Percentiles rank a stretch among this genome's conserved stretches.
phyloP scores from a whole-genome alignment of 2,113 vertebrate genomes.

The Donacobius atricapilla region DNA sequence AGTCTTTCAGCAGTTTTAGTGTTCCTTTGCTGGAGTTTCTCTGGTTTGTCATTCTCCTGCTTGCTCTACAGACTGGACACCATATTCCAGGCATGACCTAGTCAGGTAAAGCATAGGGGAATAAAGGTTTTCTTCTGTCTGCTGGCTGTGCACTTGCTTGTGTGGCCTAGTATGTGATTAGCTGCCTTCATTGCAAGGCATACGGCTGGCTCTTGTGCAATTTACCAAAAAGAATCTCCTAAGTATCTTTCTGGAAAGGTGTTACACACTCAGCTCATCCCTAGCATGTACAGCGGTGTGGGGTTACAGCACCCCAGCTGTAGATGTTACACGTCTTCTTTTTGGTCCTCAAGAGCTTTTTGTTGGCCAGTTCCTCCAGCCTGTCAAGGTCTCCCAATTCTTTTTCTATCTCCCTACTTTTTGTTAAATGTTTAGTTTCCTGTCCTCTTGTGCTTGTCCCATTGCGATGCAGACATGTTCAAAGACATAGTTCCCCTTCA shows the following conservation, averaged over 20 bases:
- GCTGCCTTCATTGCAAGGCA: background rate
- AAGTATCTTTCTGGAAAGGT: background rate
- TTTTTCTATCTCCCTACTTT: background rate
- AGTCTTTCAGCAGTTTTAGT: background rate
- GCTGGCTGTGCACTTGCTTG: background rate
- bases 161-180: background rate
- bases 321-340: background rate
- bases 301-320: background rate
- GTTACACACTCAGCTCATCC: background rate
- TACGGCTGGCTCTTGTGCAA: background rate
- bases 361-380: background rate
- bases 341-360: background rate
- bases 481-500: background rate
- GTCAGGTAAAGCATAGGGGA: accelerated
- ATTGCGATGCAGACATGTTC: background rate
- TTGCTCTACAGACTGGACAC: background rate
- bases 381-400: background rate
- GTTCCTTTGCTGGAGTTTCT: background rate
- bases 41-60: background rate
- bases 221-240: background rate
- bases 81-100: accelerated
- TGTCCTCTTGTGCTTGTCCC: background rate
- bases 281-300: background rate
- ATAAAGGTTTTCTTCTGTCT: background rate
- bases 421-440: background rate